A percentile compares a stretch with the other conserved stretches of the same genome.
These are phyloP conservation scores for Coenonympha arcania DNA, from an alignment of 2,888 invertebrate genomes.

Conservation along the genomic window DNA sequence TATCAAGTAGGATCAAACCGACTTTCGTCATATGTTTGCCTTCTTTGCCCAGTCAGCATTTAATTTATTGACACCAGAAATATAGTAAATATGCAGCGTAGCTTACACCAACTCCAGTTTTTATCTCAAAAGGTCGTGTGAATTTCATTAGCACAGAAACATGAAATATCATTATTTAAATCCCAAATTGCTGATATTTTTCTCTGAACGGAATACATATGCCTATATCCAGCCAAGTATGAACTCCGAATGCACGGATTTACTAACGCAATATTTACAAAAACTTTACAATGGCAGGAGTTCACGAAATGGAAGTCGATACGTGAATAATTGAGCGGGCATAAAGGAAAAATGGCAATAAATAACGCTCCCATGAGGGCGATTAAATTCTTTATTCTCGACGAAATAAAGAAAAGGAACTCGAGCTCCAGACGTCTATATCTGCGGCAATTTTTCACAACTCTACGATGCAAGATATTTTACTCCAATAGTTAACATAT, in stretches of 20 bases:
- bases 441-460: conserved; percentile 58
- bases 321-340: conserved; percentile 27
- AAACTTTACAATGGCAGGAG: conserved; percentile 3
- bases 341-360: conserved; percentile 42
- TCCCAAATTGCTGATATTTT: not conserved
- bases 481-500: conserved; percentile 32
- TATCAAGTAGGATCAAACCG: too few species aligned
- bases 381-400: conserved; percentile 56
- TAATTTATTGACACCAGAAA: too few species aligned
- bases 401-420: conserved; percentile 39
- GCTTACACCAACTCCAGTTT: too few species aligned
- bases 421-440: conserved; percentile 52
- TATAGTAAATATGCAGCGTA: too few species aligned
- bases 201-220: not conserved
- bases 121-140: not conserved
- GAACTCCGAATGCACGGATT: conserved; percentile 6
- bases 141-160: not conserved
- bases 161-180: not conserved
- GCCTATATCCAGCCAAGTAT: conserved; percentile 5
- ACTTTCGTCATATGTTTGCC: too few species aligned
- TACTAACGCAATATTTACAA: conserved; percentile 6
- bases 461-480: conserved; percentile 34
- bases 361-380: conserved; percentile 47
- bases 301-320: conserved; percentile 10
- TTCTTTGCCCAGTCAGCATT: too few species aligned